These are phyloP conservation scores for Paradisaea rubra DNA, from an alignment of 2,113 vertebrate species.

Conservation along the genomic window DNA sequence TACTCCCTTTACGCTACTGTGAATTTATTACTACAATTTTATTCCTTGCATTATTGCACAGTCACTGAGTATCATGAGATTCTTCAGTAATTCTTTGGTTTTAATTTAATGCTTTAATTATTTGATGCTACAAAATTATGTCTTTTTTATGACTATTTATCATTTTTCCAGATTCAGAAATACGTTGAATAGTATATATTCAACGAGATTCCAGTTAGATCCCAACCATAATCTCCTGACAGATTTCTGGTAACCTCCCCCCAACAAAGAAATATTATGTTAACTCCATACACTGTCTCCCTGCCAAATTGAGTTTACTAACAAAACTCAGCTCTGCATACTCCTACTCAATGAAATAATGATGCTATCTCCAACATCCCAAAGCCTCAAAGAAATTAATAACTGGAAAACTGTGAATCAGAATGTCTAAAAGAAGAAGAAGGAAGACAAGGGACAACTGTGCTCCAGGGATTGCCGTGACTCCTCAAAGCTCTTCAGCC, in stretches of 20 bases:
- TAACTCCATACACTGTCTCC: neutral
- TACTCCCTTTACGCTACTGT: neutral
- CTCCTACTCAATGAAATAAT: neutral
- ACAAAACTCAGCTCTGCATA: neutral
- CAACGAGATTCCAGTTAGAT: neutral
- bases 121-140: neutral
- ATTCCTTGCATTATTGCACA: slow-evolving; percentile 11
- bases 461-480: neutral
- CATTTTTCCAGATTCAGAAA: neutral
- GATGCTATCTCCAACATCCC: neutral
- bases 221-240: neutral
- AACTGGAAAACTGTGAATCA: neutral
- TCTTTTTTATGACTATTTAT: neutral
- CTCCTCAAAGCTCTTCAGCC: neutral
- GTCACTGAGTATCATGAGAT: neutral
- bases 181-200: neutral
- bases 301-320: neutral
- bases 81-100: neutral
- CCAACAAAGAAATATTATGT: neutral
- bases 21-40: slow-evolving; percentile 40
- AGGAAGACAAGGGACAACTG: neutral
- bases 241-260: neutral
- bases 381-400: neutral
- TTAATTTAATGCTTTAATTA: slow-evolving; percentile 48
- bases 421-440: neutral